Conservation (phyloP, 2,797 vertebrate genomes). For the Chrysocyon brachyurus region DNA sequence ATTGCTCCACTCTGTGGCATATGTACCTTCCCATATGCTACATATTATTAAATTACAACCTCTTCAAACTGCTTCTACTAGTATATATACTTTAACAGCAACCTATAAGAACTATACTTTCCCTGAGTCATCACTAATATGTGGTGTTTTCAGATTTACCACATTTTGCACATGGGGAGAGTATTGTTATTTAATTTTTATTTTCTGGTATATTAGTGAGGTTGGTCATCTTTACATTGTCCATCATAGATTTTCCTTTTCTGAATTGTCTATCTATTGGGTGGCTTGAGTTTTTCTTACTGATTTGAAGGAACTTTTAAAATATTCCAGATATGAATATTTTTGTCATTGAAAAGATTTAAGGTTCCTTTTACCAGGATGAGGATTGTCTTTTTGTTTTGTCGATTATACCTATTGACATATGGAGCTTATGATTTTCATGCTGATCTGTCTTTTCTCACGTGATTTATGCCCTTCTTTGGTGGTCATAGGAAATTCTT, state of each 20-base stretch:
- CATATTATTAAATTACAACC: background rate
- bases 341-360: background rate
- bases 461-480: background rate
- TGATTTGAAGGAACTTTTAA: background rate
- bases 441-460: background rate
- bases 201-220: background rate
- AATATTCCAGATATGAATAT: background rate
- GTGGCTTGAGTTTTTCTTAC: background rate
- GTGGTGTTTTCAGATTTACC: background rate
- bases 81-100: background rate
- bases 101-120: background rate
- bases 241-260: background rate
- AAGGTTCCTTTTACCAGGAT: background rate
- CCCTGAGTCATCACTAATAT: background rate
- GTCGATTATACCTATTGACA: background rate
- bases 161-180: background rate
- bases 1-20: background rate
- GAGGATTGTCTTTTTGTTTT: background rate
- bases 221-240: background rate
- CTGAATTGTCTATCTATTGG: background rate
- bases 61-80: background rate
- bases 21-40: background rate
- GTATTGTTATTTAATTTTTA: conserved; percentile 18
- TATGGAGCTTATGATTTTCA: background rate
- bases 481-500: conserved; percentile 19